Conservation (phyloP, 2,797 vertebrate genomes). For the Aldrovandia affinis region DNA sequence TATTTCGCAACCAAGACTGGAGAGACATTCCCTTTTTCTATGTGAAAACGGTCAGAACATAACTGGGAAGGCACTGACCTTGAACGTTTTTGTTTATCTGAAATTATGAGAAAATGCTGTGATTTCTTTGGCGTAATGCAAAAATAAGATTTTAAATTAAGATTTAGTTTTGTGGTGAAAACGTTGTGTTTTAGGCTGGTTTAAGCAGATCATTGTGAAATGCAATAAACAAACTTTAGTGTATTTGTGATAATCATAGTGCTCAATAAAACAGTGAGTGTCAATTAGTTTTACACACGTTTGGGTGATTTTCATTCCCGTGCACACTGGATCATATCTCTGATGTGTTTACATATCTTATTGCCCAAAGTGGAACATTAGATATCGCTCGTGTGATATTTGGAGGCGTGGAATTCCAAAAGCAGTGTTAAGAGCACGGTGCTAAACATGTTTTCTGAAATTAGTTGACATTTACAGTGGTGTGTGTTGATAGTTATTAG, state of each 20-base stretch:
- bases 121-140: constrained; percentile 51
- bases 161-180: constrained; percentile 58
- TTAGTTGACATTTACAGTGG: background rate
- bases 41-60: constrained; percentile 36
- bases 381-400: background rate
- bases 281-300: constrained; percentile 76
- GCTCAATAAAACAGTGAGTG: constrained; percentile 81
- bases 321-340: constrained; percentile 2
- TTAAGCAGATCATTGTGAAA: constrained; percentile 77
- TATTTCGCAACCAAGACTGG: constrained; percentile 56
- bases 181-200: constrained; percentile 71
- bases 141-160: constrained; percentile 45
- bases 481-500: background rate
- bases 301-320: constrained; percentile 71
- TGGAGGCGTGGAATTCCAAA: constrained; percentile 25
- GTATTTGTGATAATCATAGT: constrained; percentile 78
- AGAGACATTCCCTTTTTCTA: constrained; percentile 64
- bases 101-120: constrained; percentile 41
- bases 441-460: background rate
- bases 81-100: constrained; percentile 40
- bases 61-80: constrained; percentile 57
- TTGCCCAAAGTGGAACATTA: constrained; percentile 15
- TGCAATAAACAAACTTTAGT: constrained; percentile 79
- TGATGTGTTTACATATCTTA: constrained; percentile 26
- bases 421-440: background rate